Percentiles rank a stretch among this genome's conserved stretches.
Evolutionary conservation across 1,140 invertebrate genomes (phyloP).

Genomic region (Scaptomyza graminum): DNA sequence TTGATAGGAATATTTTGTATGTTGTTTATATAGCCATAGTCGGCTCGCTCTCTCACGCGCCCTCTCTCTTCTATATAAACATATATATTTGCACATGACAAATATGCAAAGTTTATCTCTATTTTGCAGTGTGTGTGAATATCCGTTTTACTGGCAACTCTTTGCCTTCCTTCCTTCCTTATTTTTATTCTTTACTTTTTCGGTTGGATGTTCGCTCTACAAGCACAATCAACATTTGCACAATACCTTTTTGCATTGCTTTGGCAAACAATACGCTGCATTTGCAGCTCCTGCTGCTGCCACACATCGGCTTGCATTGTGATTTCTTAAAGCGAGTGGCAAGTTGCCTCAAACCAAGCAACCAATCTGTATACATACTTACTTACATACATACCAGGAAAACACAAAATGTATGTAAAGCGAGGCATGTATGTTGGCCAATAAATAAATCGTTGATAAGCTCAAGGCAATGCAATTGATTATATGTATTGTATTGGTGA

Average conservation of each 20-base stretch:
- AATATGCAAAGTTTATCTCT: slow-evolving; percentile 58
- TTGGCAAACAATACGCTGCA: slow-evolving; percentile 66
- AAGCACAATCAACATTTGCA: slow-evolving; percentile 76
- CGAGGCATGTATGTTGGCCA: slow-evolving; percentile 52
- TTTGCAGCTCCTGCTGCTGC: slow-evolving; percentile 38
- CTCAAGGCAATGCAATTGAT: slow-evolving; percentile 76
- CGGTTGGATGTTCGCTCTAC: slow-evolving; percentile 48
- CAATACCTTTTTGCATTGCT: slow-evolving; percentile 70
- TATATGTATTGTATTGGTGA: slow-evolving; percentile 76
- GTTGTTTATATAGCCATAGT: slow-evolving; percentile 61
- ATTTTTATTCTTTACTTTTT: slow-evolving; percentile 6
- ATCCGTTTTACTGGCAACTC: slow-evolving; percentile 67
- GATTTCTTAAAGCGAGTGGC: slow-evolving; percentile 44
- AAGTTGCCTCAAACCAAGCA: not conserved
- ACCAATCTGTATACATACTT: not conserved
- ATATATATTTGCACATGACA: slow-evolving; percentile 67
- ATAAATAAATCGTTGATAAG: slow-evolving; percentile 78
- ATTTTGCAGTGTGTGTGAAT: slow-evolving; percentile 23
- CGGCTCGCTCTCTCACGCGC: not conserved
- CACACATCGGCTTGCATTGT: slow-evolving; percentile 19
- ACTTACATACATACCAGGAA: not conserved
- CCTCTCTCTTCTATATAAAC: slow-evolving; percentile 3
- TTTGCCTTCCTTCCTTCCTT: slow-evolving; percentile 29
- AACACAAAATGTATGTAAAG: not conserved
- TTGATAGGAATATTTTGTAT: slow-evolving; percentile 67